phyloP scores from a whole-genome alignment of 2,888 invertebrate species.

The Parochlus steinenii region DNA sequence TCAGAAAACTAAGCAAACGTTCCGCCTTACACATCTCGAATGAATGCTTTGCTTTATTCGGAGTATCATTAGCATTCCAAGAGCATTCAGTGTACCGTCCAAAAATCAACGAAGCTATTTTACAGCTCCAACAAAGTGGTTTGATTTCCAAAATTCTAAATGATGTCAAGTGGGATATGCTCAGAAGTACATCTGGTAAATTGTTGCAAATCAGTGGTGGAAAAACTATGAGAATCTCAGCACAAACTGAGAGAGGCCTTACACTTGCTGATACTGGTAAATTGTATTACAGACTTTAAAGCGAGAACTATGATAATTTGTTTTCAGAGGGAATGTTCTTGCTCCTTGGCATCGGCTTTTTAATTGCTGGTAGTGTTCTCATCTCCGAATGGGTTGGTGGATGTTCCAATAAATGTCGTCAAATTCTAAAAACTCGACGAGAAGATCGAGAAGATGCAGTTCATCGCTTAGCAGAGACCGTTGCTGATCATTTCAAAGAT shows the following conservation, averaged over 20 bases:
- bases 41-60: conserved; percentile 58
- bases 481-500: not conserved
- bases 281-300: too few species aligned
- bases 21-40: conserved; percentile 52
- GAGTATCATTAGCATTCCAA: conserved; percentile 47
- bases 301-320: too few species aligned
- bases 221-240: conserved; percentile 28
- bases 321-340: conserved; percentile 76
- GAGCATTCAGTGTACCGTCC: conserved; percentile 45
- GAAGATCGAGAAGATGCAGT: not conserved
- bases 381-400: conserved; percentile 56
- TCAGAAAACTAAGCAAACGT: conserved; percentile 34
- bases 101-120: conserved; percentile 42
- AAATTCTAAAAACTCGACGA: conserved; percentile 18
- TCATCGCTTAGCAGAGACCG: not conserved
- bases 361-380: conserved; percentile 43
- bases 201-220: conserved; percentile 41
- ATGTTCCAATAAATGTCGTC: conserved; percentile 40
- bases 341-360: conserved; percentile 50
- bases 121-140: conserved; percentile 48
- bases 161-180: conserved; percentile 58
- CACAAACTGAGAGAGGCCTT: conserved; percentile 52
- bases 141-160: conserved; percentile 44
- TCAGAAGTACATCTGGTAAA: conserved; percentile 42
- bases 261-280: conserved; percentile 61